Evolutionary conservation across 2,888 invertebrate species (phyloP), one percentile per base, ranked within the genome.

Genomic region (Stenichneumon culpator): DNA sequence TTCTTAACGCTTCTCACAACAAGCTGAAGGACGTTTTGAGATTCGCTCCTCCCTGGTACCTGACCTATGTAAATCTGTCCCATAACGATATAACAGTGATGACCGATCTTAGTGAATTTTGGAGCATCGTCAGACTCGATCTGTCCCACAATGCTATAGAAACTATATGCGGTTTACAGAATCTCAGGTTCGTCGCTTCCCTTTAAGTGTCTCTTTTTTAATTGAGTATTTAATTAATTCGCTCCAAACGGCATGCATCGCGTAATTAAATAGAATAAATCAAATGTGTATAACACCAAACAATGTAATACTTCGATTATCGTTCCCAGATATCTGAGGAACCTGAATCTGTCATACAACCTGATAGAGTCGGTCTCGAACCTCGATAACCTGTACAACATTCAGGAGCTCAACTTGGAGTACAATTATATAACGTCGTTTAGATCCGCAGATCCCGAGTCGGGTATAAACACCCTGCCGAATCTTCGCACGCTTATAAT

Each of bases 111-210:
- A 94, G 93, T 14, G 90, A 92, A 25, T 96, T 96, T 91, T 96
- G 96, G 96, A 96, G 96, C 5, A 94, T 96, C 4, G 95, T 95
- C 0, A 92, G 95, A 73, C 93, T 96, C 79, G 95, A 96, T 93
- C 91, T 96, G 79, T 95, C 96, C 0, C 95, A 96, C 88, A 96
- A 96, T 90, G 94, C 94, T 70, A 96, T 96, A 77, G 95, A 94
- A 87, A 88, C 87, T 79, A 96, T 96, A 75, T 93, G 90, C 74
- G 96, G 96, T 25, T 90, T 96, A 44, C 92, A 95, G 78, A 94
- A 93, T 85, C 94, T 96, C 78, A 95, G 94, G 96, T 96, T 88
- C 78, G 88, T 89, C 19, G 70, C 82, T 57, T 22, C 1, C 2
- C 14, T 65, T 72, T 22, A 77, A 25, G 28, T 52, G 69, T 79